phyloP scores from a whole-genome alignment of 2,797 vertebrate species.

The Muscicapa striata region DNA sequence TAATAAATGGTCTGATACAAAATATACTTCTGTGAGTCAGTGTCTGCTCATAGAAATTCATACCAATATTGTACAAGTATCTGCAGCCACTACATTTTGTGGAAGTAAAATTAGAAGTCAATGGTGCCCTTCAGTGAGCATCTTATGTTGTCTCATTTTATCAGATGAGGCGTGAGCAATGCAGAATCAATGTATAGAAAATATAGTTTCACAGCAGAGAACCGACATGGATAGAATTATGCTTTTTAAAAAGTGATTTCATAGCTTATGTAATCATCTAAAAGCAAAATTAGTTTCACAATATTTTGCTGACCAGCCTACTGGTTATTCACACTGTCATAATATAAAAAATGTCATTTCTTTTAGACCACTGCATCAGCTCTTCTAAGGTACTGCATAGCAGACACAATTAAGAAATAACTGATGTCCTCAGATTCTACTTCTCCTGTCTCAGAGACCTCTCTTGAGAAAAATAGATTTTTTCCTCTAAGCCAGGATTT shows the following conservation, averaged over 20 bases:
- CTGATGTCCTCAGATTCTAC: slow-evolving; percentile 27
- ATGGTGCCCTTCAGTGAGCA: neutral
- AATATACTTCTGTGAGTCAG: neutral
- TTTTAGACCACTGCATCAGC: slow-evolving; percentile 42
- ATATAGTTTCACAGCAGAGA: slow-evolving; percentile 14
- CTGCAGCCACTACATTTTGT: neutral
- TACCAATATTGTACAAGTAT: neutral
- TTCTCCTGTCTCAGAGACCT: neutral
- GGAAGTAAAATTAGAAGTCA: slow-evolving; percentile 32
- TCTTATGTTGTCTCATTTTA: neutral
- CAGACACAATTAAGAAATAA: slow-evolving; percentile 67
- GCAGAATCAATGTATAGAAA: neutral
- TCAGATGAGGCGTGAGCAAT: neutral
- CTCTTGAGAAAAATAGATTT: slow-evolving; percentile 50
- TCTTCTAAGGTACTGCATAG: slow-evolving; percentile 51
- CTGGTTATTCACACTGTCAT: slow-evolving; percentile 48
- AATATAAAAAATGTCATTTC: slow-evolving; percentile 59
- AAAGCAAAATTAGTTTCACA: slow-evolving; percentile 34
- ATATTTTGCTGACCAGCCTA: slow-evolving; percentile 54
- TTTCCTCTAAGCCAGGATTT: neutral
- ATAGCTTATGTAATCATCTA: slow-evolving; percentile 6
- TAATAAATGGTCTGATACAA: slow-evolving; percentile 14
- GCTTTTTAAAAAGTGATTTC: slow-evolving; percentile 29
- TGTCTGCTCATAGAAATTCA: neutral
- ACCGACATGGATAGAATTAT: slow-evolving; percentile 28